Conservation (phyloP, 2,888 invertebrate species). For the Timandra comae region DNA sequence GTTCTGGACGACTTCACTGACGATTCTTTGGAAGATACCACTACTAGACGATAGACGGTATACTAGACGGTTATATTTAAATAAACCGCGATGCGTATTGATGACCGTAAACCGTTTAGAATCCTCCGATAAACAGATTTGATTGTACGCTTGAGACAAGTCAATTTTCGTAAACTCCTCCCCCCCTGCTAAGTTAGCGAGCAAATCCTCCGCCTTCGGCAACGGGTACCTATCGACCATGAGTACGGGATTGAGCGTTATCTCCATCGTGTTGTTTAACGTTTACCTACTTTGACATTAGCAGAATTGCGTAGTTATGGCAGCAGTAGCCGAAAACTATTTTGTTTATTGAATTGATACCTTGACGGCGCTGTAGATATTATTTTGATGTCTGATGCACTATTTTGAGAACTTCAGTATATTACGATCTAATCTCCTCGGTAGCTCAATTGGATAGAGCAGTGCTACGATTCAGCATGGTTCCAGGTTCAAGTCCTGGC, state of each 20-base stretch:
- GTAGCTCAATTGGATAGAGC: too few relatives aligned
- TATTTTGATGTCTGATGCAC: too few relatives aligned
- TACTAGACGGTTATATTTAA: slow-evolving; percentile 3
- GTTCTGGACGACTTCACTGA: slow-evolving; percentile 1
- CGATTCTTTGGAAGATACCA: slow-evolving; percentile 4
- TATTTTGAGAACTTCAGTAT: too few relatives aligned
- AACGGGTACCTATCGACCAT: slow-evolving; percentile 19
- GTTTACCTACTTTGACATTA: too few relatives aligned
- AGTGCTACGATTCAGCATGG: too few relatives aligned
- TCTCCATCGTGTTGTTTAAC: slow-evolving; percentile 22
- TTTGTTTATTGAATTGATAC: too few relatives aligned
- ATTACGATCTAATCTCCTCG: too few relatives aligned
- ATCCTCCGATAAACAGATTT: slow-evolving; percentile 15
- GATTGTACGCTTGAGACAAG: slow-evolving; percentile 19
- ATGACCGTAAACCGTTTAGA: slow-evolving; percentile 14
- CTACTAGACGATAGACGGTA: slow-evolving; percentile 5
- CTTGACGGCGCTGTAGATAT: slow-evolving; percentile 18
- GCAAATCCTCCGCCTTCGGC: slow-evolving; percentile 17
- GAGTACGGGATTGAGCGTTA: slow-evolving; percentile 13
- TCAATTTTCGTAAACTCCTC: slow-evolving; percentile 18
- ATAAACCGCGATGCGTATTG: slow-evolving; percentile 13
- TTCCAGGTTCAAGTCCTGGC: too few relatives aligned
- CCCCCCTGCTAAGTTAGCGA: slow-evolving; percentile 11
- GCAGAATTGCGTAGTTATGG: too few relatives aligned
- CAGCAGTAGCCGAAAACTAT: too few relatives aligned